phyloP scores from a whole-genome alignment of 2,797 vertebrate genomes.

The Cetoscarus ocellatus region DNA sequence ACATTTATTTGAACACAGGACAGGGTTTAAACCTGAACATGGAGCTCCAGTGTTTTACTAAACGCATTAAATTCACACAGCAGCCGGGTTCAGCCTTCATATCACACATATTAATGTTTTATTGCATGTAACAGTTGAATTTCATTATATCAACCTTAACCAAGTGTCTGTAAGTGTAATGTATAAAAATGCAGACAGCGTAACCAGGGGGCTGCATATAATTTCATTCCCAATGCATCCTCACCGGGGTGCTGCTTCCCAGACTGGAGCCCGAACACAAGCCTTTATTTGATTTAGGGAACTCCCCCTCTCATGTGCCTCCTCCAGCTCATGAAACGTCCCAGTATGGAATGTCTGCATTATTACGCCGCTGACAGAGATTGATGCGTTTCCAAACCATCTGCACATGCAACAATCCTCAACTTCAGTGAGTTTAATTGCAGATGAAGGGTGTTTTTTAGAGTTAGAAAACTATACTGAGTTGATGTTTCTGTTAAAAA shows the following conservation, averaged over 20 bases:
- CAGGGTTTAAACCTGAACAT: neutral
- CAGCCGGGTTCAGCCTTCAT: slow-evolving; percentile 23
- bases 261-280: slow-evolving; percentile 74
- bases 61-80: neutral
- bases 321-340: slow-evolving; percentile 76
- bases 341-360: slow-evolving; percentile 83
- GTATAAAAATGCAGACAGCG: slow-evolving; percentile 81
- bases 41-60: neutral
- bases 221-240: slow-evolving; percentile 84
- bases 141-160: slow-evolving; percentile 70
- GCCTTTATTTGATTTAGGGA: slow-evolving; percentile 84
- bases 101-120: slow-evolving; percentile 50
- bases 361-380: slow-evolving; percentile 82
- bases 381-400: slow-evolving; percentile 78
- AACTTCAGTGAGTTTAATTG: slow-evolving; percentile 69
- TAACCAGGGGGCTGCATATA: slow-evolving; percentile 72
- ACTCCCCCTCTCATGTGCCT: slow-evolving; percentile 69
- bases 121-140: slow-evolving; percentile 63
- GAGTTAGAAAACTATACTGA: slow-evolving; percentile 24
- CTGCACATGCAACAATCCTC: slow-evolving; percentile 77
- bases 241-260: slow-evolving; percentile 82
- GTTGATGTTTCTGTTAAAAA: slow-evolving; percentile 40
- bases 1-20: neutral
- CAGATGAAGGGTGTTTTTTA: slow-evolving; percentile 31
- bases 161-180: slow-evolving; percentile 71